Evolutionary conservation across 2,113 vertebrate species (phyloP).

Genomic region (Cisticola juncidis): DNA sequence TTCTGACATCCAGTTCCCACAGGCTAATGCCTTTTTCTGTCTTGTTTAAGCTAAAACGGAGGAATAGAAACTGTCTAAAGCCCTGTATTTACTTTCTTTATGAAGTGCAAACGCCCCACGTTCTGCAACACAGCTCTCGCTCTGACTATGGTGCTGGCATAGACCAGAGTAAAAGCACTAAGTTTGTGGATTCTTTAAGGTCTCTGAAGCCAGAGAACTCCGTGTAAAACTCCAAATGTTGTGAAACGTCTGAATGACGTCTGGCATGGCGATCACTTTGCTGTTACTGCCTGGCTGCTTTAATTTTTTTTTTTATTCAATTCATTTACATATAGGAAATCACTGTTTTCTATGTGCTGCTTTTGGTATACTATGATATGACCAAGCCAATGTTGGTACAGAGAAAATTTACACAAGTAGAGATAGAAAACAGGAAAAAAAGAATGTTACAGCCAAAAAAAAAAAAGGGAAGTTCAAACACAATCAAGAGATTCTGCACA

Average conservation of each 20-base stretch:
- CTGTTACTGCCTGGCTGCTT: background rate
- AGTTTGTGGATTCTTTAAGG: background rate
- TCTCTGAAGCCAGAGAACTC: background rate
- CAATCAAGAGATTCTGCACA: background rate
- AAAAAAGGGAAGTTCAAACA: background rate
- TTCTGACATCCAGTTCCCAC: background rate
- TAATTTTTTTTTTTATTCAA: background rate
- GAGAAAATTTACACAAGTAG: background rate
- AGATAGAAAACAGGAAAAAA: background rate
- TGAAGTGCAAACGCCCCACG: background rate
- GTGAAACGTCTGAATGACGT: background rate
- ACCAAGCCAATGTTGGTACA: background rate
- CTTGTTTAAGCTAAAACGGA: background rate
- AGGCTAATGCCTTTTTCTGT: background rate
- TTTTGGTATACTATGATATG: background rate
- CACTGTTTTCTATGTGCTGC: background rate
- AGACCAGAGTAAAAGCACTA: background rate
- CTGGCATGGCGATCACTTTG: background rate
- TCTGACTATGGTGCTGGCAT: background rate
- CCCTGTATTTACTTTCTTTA: slow-evolving; percentile 1
- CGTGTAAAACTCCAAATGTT: background rate
- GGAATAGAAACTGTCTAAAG: background rate
- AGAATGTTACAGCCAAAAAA: background rate
- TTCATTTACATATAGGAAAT: background rate
- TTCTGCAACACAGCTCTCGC: background rate